Percentiles rank a stretch among this genome's conserved stretches.
phyloP scores from a whole-genome alignment of 2,888 invertebrate genomes.

The Lasioglossum leucozonium region DNA sequence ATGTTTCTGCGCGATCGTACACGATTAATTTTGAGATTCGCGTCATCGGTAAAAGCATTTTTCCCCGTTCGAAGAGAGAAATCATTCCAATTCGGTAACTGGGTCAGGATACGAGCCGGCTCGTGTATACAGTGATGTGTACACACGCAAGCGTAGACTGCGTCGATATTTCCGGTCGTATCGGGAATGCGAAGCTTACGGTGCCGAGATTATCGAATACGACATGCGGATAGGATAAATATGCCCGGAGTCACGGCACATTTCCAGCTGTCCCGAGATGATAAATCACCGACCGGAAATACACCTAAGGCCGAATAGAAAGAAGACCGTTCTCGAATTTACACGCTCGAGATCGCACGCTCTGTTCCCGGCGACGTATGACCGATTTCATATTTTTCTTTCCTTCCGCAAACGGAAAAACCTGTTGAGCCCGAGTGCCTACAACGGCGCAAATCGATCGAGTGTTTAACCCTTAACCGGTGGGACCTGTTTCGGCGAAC shows the following conservation, averaged over 20 bases:
- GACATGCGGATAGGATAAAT: conserved; percentile 10
- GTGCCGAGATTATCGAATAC: conserved; percentile 33
- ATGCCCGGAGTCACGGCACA: conserved; percentile 24
- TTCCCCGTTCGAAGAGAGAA: neutral
- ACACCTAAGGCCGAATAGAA: conserved; percentile 3
- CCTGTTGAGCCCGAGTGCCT: neutral
- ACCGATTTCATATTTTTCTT: neutral
- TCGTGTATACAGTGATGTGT: neutral
- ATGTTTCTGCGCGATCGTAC: no score
- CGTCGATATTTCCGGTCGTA: conserved; percentile 39
- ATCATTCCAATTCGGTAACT: neutral
- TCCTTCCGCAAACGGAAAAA: neutral
- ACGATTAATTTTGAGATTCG: neutral
- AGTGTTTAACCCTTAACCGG: neutral
- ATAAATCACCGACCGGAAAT: conserved; percentile 50
- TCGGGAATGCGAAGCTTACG: conserved; percentile 38
- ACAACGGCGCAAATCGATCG: neutral
- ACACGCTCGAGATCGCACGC: conserved; percentile 21
- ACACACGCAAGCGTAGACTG: neutral
- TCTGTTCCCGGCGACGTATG: neutral
- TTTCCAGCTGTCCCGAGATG: conserved; percentile 43
- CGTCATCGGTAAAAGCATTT: neutral
- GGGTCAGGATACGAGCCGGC: neutral
- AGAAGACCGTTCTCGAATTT: conserved; percentile 37
- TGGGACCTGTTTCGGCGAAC: neutral